These are phyloP conservation scores for Pseudeuparius sepicola DNA, from an alignment of 2,888 invertebrate genomes.

Conservation along the genomic window DNA sequence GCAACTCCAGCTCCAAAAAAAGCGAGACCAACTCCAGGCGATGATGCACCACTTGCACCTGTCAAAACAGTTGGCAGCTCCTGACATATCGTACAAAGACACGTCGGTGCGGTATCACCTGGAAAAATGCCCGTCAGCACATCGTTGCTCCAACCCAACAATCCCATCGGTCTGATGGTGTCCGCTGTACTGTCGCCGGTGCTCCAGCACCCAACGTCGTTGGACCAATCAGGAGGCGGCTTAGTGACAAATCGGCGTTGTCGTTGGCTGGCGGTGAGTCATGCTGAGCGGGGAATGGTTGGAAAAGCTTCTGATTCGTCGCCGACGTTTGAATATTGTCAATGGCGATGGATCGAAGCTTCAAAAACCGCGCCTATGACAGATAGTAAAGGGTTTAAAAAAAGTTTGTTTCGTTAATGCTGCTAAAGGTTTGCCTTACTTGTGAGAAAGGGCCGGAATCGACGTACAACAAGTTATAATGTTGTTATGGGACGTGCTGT, in stretches of 20 bases:
- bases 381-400: no score
- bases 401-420: slow-evolving; percentile 1
- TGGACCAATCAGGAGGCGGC: slow-evolving; percentile 74
- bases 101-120: slow-evolving; percentile 31
- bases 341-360: no score
- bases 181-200: slow-evolving; percentile 50
- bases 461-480: slow-evolving; percentile 86
- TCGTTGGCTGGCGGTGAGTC: slow-evolving; percentile 80
- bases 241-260: slow-evolving; percentile 77
- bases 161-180: slow-evolving; percentile 47
- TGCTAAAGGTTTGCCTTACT: slow-evolving; percentile 79
- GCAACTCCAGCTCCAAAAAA: slow-evolving; percentile 88
- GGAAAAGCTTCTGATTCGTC: no score
- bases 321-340: no score
- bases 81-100: slow-evolving; percentile 44
- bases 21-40: slow-evolving; percentile 84
- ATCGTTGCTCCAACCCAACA: slow-evolving; percentile 40
- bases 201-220: slow-evolving; percentile 48
- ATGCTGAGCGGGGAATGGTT: no score
- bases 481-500: no score
- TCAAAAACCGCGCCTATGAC: no score
- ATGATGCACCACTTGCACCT: slow-evolving; percentile 97
- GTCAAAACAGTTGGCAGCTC: slow-evolving; percentile 58
- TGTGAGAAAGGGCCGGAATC: slow-evolving; percentile 90
- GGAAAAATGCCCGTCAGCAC: slow-evolving; percentile 33